Evolutionary conservation across 2,888 invertebrate species (phyloP).

Genomic region (Fragum whitleyi): DNA sequence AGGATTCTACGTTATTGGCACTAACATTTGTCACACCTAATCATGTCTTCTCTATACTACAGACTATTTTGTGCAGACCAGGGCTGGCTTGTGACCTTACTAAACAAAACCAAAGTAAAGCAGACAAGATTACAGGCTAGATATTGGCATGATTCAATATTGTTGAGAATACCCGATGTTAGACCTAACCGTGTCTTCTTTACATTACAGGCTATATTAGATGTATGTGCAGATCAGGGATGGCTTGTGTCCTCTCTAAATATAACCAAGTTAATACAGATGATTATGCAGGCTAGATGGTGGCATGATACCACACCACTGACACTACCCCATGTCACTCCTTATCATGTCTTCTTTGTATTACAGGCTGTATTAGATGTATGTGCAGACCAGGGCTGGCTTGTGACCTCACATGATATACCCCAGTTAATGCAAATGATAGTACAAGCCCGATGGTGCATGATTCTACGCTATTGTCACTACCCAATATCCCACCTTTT

Average conservation of each 20-base stretch:
- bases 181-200: too few relatives aligned
- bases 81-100: slow-evolving; percentile 94
- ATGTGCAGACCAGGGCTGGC: slow-evolving; percentile 95
- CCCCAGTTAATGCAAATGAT: slow-evolving; percentile 93
- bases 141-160: too few relatives aligned
- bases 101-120: slow-evolving; percentile 90
- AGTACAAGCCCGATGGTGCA: slow-evolving; percentile 96
- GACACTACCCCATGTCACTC: slow-evolving; percentile 91
- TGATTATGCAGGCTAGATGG: slow-evolving; percentile 96
- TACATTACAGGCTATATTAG: slow-evolving; percentile 95
- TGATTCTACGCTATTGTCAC: too few relatives aligned
- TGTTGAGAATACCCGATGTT: too few relatives aligned
- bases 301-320: slow-evolving; percentile 88
- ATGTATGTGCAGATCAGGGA: slow-evolving; percentile 95
- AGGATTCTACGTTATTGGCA: slow-evolving; percentile 88
- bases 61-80: slow-evolving; percentile 98
- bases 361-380: slow-evolving; percentile 97
- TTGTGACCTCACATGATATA: slow-evolving; percentile 91
- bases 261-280: slow-evolving; percentile 92
- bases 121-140: slow-evolving; percentile 97
- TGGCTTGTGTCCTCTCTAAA: slow-evolving; percentile 94
- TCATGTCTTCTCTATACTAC: slow-evolving; percentile 52
- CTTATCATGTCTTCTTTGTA: background rate
- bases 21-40: slow-evolving; percentile 89
- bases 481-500: background rate